These are phyloP conservation scores for Batillaria attramentaria DNA, from an alignment of 1,140 invertebrate genomes.

Conservation along the genomic window DNA sequence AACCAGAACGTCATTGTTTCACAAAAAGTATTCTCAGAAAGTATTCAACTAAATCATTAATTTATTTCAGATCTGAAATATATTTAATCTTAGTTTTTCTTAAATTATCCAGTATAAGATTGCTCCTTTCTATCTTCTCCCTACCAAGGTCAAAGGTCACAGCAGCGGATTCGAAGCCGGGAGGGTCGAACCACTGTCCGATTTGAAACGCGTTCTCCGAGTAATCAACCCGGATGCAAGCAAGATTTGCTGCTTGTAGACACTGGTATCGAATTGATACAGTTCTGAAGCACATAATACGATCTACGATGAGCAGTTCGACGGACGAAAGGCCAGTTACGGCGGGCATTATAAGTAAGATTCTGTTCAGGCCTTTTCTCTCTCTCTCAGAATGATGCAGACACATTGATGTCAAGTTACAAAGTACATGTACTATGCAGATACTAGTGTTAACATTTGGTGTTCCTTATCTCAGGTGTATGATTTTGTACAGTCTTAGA, in stretches of 20 bases:
- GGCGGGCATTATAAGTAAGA: slow-evolving; percentile 28
- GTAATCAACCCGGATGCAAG: slow-evolving; percentile 1
- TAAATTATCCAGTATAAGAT: neutral
- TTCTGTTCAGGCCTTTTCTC: neutral
- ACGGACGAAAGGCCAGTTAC: slow-evolving; percentile 17
- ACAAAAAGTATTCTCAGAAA: too few species aligned
- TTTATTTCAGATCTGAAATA: too few species aligned
- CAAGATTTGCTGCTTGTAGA: neutral
- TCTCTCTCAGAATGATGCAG: neutral
- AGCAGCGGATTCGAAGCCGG: neutral
- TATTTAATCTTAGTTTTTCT: neutral
- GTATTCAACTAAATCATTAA: too few species aligned
- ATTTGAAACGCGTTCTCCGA: neutral
- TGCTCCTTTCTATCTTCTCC: neutral
- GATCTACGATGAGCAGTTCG: neutral
- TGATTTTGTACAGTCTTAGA: neutral
- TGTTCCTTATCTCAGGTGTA: neutral
- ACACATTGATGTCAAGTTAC: neutral
- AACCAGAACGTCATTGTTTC: too few species aligned
- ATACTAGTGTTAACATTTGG: neutral
- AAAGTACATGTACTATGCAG: neutral
- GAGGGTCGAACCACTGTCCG: neutral
- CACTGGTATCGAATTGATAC: slow-evolving; percentile 22
- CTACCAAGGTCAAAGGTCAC: neutral
- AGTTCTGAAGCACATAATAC: slow-evolving; percentile 24